Percentiles rank a stretch among this genome's conserved stretches.
Evolutionary conservation across 2,113 vertebrate species (phyloP).

Genomic region (Pristiophorus japonicus): DNA sequence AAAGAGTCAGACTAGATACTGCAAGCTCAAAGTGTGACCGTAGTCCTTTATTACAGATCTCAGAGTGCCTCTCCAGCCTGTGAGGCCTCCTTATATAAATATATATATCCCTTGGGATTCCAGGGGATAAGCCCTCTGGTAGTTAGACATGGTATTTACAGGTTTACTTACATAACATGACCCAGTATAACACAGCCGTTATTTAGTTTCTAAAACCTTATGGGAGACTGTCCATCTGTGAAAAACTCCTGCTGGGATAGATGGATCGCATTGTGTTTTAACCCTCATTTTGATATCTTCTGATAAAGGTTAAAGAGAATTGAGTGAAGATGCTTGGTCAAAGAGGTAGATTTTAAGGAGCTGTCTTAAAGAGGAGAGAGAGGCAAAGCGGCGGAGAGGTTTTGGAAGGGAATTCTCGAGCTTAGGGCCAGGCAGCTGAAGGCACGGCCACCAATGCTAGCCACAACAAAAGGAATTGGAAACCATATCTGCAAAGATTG

Average conservation of each 20-base stretch:
- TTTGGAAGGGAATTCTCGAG: neutral
- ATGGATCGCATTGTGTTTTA: neutral
- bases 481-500: neutral
- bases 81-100: no score
- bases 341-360: neutral
- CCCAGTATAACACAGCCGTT: neutral
- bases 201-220: neutral
- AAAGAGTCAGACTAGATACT: no score
- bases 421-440: neutral
- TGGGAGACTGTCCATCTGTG: no score
- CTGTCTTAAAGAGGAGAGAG: neutral
- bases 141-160: no score
- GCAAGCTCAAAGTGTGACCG: no score
- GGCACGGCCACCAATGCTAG: neutral
- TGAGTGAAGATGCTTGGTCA: neutral
- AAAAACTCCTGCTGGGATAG: neutral
- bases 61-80: no score
- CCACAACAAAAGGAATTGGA: neutral
- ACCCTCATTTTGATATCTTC: neutral
- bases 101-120: no score
- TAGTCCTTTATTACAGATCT: no score
- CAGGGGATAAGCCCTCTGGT: no score
- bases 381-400: neutral
- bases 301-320: slow-evolving; percentile 19
- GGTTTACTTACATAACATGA: no score